Percentiles rank a stretch among this genome's conserved stretches.
Conservation (phyloP, 2,113 vertebrate species). For the Mirza zaza region DNA sequence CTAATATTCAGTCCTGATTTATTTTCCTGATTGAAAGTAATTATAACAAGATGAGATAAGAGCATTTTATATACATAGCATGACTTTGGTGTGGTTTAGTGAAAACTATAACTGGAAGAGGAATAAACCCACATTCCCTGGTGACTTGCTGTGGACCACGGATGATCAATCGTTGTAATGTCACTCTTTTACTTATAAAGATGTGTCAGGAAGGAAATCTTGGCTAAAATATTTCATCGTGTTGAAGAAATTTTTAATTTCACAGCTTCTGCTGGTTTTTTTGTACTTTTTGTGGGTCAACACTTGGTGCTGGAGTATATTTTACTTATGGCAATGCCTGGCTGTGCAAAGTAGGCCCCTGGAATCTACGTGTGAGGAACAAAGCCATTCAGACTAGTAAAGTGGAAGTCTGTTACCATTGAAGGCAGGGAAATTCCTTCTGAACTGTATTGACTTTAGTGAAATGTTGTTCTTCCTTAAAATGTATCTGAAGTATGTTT, state of each 20-base stretch:
- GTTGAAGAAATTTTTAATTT: slow-evolving; percentile 12
- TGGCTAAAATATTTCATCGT: background rate
- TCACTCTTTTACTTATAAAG: background rate
- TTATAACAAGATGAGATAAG: background rate
- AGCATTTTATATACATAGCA: background rate
- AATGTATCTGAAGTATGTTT: background rate
- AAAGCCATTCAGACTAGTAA: background rate
- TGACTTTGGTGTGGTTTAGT: background rate
- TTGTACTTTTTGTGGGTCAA: background rate
- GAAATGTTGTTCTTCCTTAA: slow-evolving; percentile 21
- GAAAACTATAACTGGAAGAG: background rate
- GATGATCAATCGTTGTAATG: background rate
- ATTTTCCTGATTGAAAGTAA: slow-evolving; percentile 41
- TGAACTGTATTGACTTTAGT: background rate
- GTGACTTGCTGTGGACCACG: background rate
- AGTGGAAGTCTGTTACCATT: background rate
- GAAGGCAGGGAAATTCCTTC: background rate
- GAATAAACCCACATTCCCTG: background rate
- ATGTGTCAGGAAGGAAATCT: background rate
- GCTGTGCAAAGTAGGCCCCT: background rate
- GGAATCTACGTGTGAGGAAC: background rate
- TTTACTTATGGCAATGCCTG: background rate
- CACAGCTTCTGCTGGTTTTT: background rate
- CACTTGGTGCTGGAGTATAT: background rate
- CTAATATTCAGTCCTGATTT: background rate